Conservation (phyloP, 2,113 vertebrate genomes). For the Garra rufa region DNA sequence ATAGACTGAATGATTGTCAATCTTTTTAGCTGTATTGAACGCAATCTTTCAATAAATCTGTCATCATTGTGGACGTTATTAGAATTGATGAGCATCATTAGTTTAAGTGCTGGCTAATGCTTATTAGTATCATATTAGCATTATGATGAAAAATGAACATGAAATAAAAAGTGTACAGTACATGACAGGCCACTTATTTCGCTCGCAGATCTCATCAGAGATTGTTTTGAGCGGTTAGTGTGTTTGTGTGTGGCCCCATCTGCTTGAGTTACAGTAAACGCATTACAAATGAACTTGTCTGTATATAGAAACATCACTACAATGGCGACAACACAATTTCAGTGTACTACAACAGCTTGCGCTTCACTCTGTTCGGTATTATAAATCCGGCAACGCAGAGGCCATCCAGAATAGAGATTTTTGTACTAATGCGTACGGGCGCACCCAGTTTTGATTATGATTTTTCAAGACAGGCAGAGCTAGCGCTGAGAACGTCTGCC, state of each 20-base stretch:
- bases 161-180: background rate
- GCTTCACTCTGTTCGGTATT: background rate
- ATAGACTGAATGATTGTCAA: background rate
- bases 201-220: background rate
- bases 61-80: constrained; percentile 24
- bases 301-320: background rate
- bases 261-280: constrained; percentile 5
- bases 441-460: constrained; percentile 15
- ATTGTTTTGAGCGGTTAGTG: background rate
- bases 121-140: constrained; percentile 39
- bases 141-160: constrained; percentile 42
- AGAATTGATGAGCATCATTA: constrained; percentile 43
- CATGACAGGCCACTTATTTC: background rate
- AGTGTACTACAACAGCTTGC: background rate
- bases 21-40: constrained; percentile 17
- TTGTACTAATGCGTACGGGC: background rate
- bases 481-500: constrained; percentile 18
- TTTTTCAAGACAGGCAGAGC: constrained; percentile 12
- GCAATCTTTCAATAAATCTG: constrained; percentile 34
- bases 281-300: constrained; percentile 20
- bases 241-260: background rate
- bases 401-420: background rate
- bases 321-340: background rate
- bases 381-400: background rate
- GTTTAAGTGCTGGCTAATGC: constrained; percentile 43